Evolutionary conservation across 1,140 invertebrate genomes (phyloP), one percentile per base, ranked within the genome.

Genomic region (Potamilus streckersoni): DNA sequence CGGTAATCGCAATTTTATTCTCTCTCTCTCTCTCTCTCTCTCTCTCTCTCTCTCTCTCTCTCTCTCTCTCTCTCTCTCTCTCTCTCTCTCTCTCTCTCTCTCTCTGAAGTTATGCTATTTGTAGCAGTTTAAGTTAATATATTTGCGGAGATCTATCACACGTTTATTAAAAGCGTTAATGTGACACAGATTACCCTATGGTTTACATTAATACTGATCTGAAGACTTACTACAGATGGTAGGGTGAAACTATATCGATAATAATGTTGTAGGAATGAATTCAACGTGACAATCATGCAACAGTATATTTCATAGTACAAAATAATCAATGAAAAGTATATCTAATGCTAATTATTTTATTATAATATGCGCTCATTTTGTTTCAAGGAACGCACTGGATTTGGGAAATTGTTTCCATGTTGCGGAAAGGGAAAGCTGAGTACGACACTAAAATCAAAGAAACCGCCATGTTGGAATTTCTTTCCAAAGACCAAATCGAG

Each of bases 361-460:
- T 0, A 1, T 62, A 23, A 5, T 8, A 31, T 63, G 20, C 56
- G n/a, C 31, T 23, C 13, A 15, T 19, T 12, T 49, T 49, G 6
- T 49, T 49, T 6, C 38, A 49, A 75, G 73, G 73, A 17, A 75
- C 73, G 15, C 73, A 75, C 55, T 75, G 73, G 73, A 60, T 70
- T 17, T 75, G 73, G 73, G 73, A 75, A 20, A 75, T 75, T 5
- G 16, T 75, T 11, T 23, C 27, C 3, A 74, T 74, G 73, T 63
- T 74, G n/a, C n/a, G 17, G 61, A 61, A 62, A n/a, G 73, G 68
- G 0, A 71, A 31, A 19, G 68, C 74, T 15, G 74, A 71, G 31
- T 71, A 76, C 20, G 74, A 76, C 49, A 66, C 31, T 4, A 69
- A 75, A 16, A 69, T 61, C 11, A 75, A 75, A 58, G 73, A 75